These are phyloP conservation scores for Delia radicum DNA, from an alignment of 1,140 invertebrate species.

Conservation along the genomic window DNA sequence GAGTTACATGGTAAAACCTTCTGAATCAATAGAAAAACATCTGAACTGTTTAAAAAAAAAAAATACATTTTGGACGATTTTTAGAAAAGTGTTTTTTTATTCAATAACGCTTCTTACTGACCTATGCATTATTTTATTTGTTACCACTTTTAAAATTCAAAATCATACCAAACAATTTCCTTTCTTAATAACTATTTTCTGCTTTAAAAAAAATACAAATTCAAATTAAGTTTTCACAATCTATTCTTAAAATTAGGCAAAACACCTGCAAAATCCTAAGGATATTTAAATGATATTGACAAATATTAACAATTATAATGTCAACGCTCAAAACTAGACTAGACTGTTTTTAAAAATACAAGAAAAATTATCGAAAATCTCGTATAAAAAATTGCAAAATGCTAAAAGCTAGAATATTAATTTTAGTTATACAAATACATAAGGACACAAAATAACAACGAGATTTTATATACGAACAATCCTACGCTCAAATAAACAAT, in stretches of 20 bases:
- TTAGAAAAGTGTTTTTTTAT: too few relatives aligned
- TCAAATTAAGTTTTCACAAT: conserved; percentile 3
- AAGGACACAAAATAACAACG: not conserved
- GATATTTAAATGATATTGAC: not conserved
- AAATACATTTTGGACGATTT: too few relatives aligned
- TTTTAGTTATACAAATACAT: not conserved
- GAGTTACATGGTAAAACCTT: too few relatives aligned
- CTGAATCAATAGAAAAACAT: too few relatives aligned
- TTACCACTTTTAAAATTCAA: too few relatives aligned
- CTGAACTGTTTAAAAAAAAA: too few relatives aligned
- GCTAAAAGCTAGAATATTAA: not conserved
- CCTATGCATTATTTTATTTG: too few relatives aligned
- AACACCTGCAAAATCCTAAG: not conserved
- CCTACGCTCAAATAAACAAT: not conserved
- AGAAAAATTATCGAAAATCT: not conserved
- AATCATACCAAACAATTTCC: too few relatives aligned
- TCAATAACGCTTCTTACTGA: too few relatives aligned
- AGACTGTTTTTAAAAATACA: not conserved
- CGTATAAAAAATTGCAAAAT: not conserved
- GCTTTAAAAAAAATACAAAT: not conserved
- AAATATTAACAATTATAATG: conserved; percentile 5
- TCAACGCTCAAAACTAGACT: not conserved
- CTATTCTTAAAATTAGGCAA: not conserved
- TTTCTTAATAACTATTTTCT: too few relatives aligned
- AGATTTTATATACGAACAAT: not conserved